phyloP scores from a whole-genome alignment of 2,113 vertebrate species.

The Nothocercus nigrocapillus region DNA sequence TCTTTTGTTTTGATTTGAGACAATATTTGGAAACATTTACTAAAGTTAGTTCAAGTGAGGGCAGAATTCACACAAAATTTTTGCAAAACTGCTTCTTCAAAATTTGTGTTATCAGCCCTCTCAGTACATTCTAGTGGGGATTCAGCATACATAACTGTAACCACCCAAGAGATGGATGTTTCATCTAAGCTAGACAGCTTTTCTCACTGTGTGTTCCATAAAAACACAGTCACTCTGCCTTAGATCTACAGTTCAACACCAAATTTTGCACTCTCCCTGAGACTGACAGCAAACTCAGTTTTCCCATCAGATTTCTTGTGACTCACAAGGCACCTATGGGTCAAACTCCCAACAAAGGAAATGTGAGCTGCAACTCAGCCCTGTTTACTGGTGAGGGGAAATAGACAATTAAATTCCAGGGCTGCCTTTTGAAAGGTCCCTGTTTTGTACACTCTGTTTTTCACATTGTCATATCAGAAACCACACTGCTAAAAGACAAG shows the following conservation, averaged over 20 bases:
- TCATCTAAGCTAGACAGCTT: background rate
- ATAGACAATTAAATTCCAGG: background rate
- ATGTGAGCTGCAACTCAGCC: background rate
- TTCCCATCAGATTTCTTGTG: background rate
- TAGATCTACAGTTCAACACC: background rate
- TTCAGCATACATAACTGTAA: background rate
- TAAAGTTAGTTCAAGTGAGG: background rate
- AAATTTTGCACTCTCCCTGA: background rate
- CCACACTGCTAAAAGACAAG: background rate
- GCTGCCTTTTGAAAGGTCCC: background rate
- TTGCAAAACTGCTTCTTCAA: background rate
- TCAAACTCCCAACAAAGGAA: background rate
- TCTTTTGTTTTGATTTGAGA: background rate
- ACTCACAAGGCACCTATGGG: fast-evolving
- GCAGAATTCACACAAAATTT: background rate
- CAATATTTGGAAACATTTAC: background rate
- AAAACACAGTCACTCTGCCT: background rate
- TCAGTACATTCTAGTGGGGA: background rate
- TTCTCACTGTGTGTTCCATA: background rate
- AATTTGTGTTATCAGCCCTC: background rate
- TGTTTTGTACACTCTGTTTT: background rate
- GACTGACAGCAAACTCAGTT: background rate
- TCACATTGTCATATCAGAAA: background rate
- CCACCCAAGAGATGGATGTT: background rate
- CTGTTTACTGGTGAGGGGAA: background rate